Conservation (phyloP, 2,113 vertebrate species). For the Pseudorhombus dupliciocellatus region DNA sequence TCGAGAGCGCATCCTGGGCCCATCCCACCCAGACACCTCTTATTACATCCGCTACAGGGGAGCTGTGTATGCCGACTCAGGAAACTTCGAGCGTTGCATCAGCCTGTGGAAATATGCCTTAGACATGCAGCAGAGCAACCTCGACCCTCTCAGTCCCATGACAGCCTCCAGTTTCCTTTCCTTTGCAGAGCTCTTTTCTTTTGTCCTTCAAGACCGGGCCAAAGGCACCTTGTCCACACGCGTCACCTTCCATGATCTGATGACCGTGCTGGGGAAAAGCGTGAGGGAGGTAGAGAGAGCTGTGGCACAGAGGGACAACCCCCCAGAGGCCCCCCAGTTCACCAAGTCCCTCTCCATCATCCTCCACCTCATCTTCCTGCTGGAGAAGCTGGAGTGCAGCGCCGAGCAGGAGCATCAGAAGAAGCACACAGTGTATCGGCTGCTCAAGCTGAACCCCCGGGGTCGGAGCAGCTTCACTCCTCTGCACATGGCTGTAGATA, state of each 20-base stretch:
- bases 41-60: slow-evolving; percentile 96
- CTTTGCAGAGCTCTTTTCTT: slow-evolving; percentile 95
- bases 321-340: slow-evolving; percentile 88
- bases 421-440: slow-evolving; percentile 90
- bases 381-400: slow-evolving; percentile 91
- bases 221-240: slow-evolving; percentile 88
- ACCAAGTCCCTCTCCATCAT: slow-evolving; percentile 93
- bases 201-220: slow-evolving; percentile 92
- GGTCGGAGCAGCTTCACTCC: slow-evolving; percentile 89
- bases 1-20: slow-evolving; percentile 92
- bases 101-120: slow-evolving; percentile 95
- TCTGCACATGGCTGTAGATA: slow-evolving; percentile 93
- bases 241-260: slow-evolving; percentile 91
- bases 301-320: slow-evolving; percentile 86
- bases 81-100: slow-evolving; percentile 94
- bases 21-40: slow-evolving; percentile 94
- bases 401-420: slow-evolving; percentile 91
- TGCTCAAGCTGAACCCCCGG: slow-evolving; percentile 90
- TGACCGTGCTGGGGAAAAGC: slow-evolving; percentile 91
- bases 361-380: slow-evolving; percentile 90
- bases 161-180: slow-evolving; percentile 96
- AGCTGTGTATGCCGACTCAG: slow-evolving; percentile 93
- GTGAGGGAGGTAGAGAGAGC: slow-evolving; percentile 94
- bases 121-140: slow-evolving; percentile 95
- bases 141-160: slow-evolving; percentile 96